Conservation (phyloP, 2,797 vertebrate species). For the Neosalanx taihuensis region DNA sequence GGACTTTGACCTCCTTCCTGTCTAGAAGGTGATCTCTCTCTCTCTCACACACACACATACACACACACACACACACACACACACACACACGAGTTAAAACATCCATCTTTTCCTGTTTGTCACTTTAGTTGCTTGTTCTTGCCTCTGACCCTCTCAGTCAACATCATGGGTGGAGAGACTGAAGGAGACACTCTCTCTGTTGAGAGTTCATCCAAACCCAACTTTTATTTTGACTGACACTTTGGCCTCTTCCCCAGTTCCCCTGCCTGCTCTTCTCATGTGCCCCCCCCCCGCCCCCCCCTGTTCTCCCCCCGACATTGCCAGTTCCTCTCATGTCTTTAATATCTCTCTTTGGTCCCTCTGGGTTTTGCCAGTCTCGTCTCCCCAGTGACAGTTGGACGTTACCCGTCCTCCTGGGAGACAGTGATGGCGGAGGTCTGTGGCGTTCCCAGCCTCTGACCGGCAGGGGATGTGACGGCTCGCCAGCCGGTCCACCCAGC, state of each 20-base stretch:
- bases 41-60: slow-evolving; percentile 10
- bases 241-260: slow-evolving; percentile 72
- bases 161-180: slow-evolving; percentile 38
- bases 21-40: slow-evolving; percentile 34
- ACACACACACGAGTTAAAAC: not conserved
- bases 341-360: slow-evolving; percentile 78
- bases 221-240: slow-evolving; percentile 80
- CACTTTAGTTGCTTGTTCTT: not conserved
- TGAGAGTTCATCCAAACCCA: slow-evolving; percentile 71
- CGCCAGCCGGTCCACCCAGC: slow-evolving; percentile 79
- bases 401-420: slow-evolving; percentile 71
- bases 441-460: slow-evolving; percentile 68
- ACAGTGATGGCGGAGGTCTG: slow-evolving; percentile 64
- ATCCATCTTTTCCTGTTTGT: not conserved
- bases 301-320: slow-evolving; percentile 63
- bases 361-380: slow-evolving; percentile 68
- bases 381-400: slow-evolving; percentile 77
- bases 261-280: slow-evolving; percentile 74
- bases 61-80: slow-evolving; percentile 3
- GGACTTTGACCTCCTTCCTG: slow-evolving; percentile 33
- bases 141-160: slow-evolving; percentile 41
- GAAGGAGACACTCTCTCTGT: slow-evolving; percentile 42
- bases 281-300: slow-evolving; percentile 43
- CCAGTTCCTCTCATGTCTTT: slow-evolving; percentile 77
- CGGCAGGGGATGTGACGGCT: slow-evolving; percentile 71